These are phyloP conservation scores for Cyaniris semiargus DNA, from an alignment of 2,888 invertebrate genomes.

Conservation along the genomic window DNA sequence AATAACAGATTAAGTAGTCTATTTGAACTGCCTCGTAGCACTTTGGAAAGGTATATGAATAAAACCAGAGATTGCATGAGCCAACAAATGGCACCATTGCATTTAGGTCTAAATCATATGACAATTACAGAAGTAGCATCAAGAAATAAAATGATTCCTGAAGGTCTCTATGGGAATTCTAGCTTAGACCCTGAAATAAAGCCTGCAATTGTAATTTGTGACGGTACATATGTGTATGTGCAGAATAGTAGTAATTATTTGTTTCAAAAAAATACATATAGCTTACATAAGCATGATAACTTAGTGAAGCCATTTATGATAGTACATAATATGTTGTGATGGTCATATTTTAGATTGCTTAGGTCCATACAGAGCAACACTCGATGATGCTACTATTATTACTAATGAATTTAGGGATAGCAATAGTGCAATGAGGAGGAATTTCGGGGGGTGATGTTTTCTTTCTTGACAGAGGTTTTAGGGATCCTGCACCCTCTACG, in stretches of 20 bases:
- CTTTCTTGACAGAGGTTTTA: too few species aligned
- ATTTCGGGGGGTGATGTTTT: too few species aligned
- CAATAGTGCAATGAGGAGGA: too few species aligned
- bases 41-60: not conserved
- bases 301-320: not conserved
- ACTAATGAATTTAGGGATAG: too few species aligned
- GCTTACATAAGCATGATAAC: not conserved
- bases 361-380: not conserved
- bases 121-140: conserved; percentile 1
- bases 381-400: not conserved
- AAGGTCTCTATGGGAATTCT: not conserved
- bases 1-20: not conserved
- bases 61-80: conserved; percentile 1
- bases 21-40: not conserved
- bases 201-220: not conserved
- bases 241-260: too few species aligned
- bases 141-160: not conserved
- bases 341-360: too few species aligned
- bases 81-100: not conserved
- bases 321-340: too few species aligned
- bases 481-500: too few species aligned
- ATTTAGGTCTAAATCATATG: not conserved
- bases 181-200: not conserved
- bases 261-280: not conserved
- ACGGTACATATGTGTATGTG: too few species aligned